Evolutionary conservation across 1,140 invertebrate species (phyloP), one percentile per base, ranked within the genome.

Genomic region (Drosophila chauvacae): DNA sequence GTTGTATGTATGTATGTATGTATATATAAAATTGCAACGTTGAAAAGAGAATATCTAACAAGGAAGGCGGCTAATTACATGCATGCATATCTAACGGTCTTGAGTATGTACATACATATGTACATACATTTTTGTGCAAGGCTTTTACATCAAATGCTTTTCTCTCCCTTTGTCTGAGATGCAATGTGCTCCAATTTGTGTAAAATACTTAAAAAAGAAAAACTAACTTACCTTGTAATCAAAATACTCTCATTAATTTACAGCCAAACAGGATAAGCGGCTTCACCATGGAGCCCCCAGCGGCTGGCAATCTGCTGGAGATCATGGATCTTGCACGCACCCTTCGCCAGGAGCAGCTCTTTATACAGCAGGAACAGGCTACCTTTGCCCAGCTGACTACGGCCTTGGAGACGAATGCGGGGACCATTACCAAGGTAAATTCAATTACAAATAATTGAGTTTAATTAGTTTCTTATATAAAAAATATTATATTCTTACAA

Each of bases 311-410:
- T 83, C 75, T 92, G 53, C 72, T 93, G 55, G 92, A 92, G 73
- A 92, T 93, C 56, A 92, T 93, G 79, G 92, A 93, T 63, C 77
- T 93, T 39, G 92, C 92, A 13, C 92, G 92, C 30, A 92, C 90
- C 7, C 71, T 93, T 37, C 85, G 92, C 35, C 92, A 92, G 71
- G 92, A 93, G 45, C 91, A 92, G 50, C 76, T 93, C 33, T 92
- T 91, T 42, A 93, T 93, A 56, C 81, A 91, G 55, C 81, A 91
- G 47, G 92, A 93, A 44, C 92, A 92, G 57, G 75, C 77, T n/a
- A 77, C 92, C 14, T 93, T 91, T 57, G 77, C 77, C 16, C 80
- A 86, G 45, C 69, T 93, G 7, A 92, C 78, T 5, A 76, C 81
- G 16, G 66, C 87, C 37, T 45, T 93, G 55, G 80, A 81, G 37